Base-by-base conservation (phyloP, 2,888 invertebrate genomes). In the Corythucha ciliata region DNA sequence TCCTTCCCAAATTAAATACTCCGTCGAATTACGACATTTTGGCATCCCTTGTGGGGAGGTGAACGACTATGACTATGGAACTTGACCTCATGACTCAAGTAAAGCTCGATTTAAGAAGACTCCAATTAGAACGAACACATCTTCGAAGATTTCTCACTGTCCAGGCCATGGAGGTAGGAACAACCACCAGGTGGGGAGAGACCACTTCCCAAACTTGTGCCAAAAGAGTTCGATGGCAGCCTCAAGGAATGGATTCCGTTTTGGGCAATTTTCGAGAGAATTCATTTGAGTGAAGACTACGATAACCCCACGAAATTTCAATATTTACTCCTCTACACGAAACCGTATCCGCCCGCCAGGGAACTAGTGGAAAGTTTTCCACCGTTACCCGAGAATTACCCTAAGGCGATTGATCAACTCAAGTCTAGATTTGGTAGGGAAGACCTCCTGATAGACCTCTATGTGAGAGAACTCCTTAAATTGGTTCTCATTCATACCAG, bases 401-500 rank as follows among this genome's bases (percentile, higher is more conserved):
- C 44, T 0, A 62, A 63, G 21, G 61, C 49, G 1, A 54, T 64
- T 7, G 48, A 48, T 0, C 58, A 56, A 14, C 46, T 58, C 16
- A 58, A 55, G 37, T 50, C 21, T 20, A 45, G 60, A 26, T 61
- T 55, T 41, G 59, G 60, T 2, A 45, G 57, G 6, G 58, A 64
- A 4, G 59, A 63, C 8, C 25, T 64, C 5, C 44, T 63, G 14
- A 54, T 62, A 14, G 47, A 47, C 5, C n/a, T 47, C 12, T 62
- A 63, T 42, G 58, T 60, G 4, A 45, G 64, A 18, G 20, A 59
- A 63, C 46, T 58, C 58, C 40, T 62, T 61, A 39, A 10, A 42
- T 65, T 29, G 58, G 60, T 44, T 27, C 64, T 34, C 57, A 64
- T 16, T 37, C 64, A 16, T 54, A 58, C 34, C 60, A 60, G 27